phyloP scores from a whole-genome alignment of 2,113 vertebrate species.

The Elgaria multicarinata region DNA sequence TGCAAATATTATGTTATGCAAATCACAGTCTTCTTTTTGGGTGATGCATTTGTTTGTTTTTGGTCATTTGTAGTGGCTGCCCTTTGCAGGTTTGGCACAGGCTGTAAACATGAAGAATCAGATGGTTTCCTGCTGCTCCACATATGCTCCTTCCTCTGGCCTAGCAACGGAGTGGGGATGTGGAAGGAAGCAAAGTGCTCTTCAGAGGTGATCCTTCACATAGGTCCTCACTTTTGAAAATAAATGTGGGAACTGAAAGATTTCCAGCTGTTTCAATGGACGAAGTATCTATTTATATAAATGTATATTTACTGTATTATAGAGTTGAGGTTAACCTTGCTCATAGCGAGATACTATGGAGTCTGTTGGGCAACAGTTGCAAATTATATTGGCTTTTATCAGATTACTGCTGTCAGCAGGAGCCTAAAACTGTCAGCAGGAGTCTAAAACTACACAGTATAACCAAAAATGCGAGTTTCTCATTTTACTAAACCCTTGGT shows the following conservation, averaged over 20 bases:
- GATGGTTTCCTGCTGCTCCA: not conserved
- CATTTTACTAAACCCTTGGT: not conserved
- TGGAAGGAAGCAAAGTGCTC: not conserved
- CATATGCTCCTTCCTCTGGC: no score
- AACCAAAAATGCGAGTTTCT: not conserved
- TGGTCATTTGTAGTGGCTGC: no score
- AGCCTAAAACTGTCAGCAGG: no score
- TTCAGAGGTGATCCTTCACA: not conserved
- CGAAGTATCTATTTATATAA: conserved; percentile 24
- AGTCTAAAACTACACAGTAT: not conserved
- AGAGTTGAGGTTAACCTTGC: conserved; percentile 8
- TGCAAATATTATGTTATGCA: no score
- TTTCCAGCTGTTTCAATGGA: not conserved
- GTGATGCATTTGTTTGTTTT: no score
- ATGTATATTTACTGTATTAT: conserved; percentile 31
- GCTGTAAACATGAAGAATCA: not conserved
- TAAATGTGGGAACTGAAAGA: not conserved
- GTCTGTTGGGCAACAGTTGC: conserved; percentile 18
- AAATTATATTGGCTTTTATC: not conserved
- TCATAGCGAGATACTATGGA: not conserved
- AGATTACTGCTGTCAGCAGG: conserved; percentile 26
- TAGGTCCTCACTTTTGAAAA: not conserved
- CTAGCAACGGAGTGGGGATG: not conserved
- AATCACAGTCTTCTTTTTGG: no score
- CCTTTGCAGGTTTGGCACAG: not conserved